These are phyloP conservation scores for Megalurothrips usitatus DNA, from an alignment of 2,888 invertebrate genomes.

Conservation along the genomic window DNA sequence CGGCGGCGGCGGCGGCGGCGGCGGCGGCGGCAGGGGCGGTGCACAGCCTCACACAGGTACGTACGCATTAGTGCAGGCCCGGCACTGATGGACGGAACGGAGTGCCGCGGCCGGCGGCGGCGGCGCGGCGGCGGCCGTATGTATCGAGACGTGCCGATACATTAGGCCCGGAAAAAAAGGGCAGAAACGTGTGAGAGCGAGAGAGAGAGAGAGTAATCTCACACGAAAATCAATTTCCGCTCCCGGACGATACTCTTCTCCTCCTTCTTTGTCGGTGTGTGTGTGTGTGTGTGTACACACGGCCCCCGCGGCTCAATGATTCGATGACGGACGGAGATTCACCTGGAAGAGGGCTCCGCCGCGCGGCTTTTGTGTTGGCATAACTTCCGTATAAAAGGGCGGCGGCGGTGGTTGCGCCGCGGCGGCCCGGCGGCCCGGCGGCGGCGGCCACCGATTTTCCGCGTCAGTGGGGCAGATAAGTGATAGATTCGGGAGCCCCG, in stretches of 20 bases:
- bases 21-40: background rate
- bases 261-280: background rate
- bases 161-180: background rate
- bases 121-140: no score
- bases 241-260: background rate
- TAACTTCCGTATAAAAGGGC: slow-evolving; percentile 16
- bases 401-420: background rate
- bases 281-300: background rate
- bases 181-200: background rate
- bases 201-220: background rate
- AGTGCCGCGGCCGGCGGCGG: no score
- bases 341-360: slow-evolving; percentile 7
- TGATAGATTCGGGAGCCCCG: background rate
- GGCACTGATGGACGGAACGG: background rate
- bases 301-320: slow-evolving; percentile 10
- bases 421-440: background rate
- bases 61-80: background rate
- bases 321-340: slow-evolving; percentile 15
- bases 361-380: background rate
- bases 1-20: background rate
- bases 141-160: slow-evolving; percentile 15
- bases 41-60: background rate
- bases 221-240: slow-evolving; percentile 22
- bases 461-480: slow-evolving; percentile 24
- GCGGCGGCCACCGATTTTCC: slow-evolving; percentile 1